A percentile compares a stretch with the other conserved stretches of the same genome.
These are phyloP conservation scores for Mormyrops attenuatus DNA, from an alignment of 2,797 vertebrate genomes.

Conservation along the genomic window DNA sequence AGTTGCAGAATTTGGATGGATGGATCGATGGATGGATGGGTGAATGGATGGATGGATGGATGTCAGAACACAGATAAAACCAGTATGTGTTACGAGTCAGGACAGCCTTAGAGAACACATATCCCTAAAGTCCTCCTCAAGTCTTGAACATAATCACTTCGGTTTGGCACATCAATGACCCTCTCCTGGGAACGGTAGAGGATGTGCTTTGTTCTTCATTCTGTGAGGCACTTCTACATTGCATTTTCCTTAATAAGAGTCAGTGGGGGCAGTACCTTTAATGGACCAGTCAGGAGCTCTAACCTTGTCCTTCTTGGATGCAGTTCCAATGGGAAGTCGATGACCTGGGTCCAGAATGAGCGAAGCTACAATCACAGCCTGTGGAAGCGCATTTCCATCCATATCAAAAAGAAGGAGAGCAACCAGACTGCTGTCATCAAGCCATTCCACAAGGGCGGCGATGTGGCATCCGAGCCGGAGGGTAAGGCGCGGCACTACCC, in stretches of 20 bases:
- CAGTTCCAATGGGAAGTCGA: conserved; percentile 91
- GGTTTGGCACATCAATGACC: background rate
- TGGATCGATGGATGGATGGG: background rate
- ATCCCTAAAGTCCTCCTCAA: background rate
- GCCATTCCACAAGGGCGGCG: conserved; percentile 82
- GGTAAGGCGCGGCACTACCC: conserved; percentile 68
- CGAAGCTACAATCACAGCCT: conserved; percentile 80
- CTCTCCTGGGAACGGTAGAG: background rate
- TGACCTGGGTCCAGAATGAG: conserved; percentile 87
- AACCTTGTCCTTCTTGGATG: background rate
- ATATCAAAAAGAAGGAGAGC: conserved; percentile 86
- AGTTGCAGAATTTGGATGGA: background rate
- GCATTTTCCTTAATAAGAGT: background rate
- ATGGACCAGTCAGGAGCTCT: background rate
- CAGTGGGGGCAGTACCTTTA: background rate
- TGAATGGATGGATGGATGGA: background rate
- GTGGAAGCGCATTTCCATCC: conserved; percentile 91
- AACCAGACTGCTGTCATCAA: conserved; percentile 98
- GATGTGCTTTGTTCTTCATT: background rate
- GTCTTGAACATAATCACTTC: background rate
- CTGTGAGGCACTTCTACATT: background rate
- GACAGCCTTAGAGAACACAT: background rate
- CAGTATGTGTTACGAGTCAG: background rate
- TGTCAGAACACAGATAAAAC: background rate
- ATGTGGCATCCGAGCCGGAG: conserved; percentile 57